These are phyloP conservation scores for Hesperophylax magnus DNA, from an alignment of 1,140 invertebrate genomes.

Conservation along the genomic window DNA sequence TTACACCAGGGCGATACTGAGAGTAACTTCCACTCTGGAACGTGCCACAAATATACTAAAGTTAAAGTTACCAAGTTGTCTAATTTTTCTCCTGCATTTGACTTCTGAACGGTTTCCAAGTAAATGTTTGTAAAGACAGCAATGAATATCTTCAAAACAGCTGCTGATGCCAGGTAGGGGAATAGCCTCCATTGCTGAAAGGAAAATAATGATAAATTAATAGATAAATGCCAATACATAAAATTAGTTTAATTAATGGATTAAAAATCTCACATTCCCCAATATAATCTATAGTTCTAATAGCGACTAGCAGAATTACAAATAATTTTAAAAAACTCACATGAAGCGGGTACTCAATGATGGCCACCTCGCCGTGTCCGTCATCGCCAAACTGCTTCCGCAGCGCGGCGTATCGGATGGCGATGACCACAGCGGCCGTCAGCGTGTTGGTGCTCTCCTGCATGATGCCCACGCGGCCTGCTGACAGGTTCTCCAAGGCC, in stretches of 20 bases:
- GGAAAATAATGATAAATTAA: slow-evolving; percentile 34
- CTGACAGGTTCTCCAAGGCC: slow-evolving; percentile 88
- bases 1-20: no score
- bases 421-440: slow-evolving; percentile 84
- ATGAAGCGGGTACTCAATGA: slow-evolving; percentile 93
- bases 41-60: no score
- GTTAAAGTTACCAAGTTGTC: slow-evolving; percentile 70
- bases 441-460: slow-evolving; percentile 82
- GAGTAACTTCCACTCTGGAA: no score
- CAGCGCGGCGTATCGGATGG: slow-evolving; percentile 90
- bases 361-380: slow-evolving; percentile 78
- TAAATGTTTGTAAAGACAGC: slow-evolving; percentile 70
- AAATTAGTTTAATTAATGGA: neutral
- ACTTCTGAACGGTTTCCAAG: slow-evolving; percentile 72
- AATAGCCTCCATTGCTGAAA: slow-evolving; percentile 92
- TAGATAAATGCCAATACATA: no score
- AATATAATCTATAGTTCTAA: neutral
- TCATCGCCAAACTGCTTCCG: slow-evolving; percentile 90
- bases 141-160: slow-evolving; percentile 83
- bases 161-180: slow-evolving; percentile 88
- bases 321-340: slow-evolving; percentile 65
- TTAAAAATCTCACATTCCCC: no score
- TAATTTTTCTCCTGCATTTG: slow-evolving; percentile 71
- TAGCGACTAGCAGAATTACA: neutral
- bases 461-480: slow-evolving; percentile 82